Evolutionary conservation across 2,888 invertebrate species (phyloP), one percentile per base, ranked within the genome.

Genomic region (Anticlea derivata): DNA sequence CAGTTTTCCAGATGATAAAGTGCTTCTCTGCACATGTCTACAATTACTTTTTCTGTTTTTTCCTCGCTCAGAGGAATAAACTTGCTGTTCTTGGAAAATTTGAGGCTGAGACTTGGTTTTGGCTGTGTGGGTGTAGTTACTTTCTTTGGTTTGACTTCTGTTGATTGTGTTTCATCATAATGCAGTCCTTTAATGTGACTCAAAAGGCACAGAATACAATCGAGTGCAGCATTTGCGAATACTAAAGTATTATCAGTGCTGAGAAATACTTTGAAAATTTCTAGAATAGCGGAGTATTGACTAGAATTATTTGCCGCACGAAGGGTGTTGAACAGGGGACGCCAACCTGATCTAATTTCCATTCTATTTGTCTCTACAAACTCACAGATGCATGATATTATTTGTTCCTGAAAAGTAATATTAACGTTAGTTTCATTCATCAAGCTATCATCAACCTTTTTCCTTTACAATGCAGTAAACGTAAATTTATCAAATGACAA

Each of bases 311-410:
- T 93, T 0, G 98, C 97, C 33, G 97, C 97, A 11, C 98, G 93
- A 31, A 99, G 84, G 0, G 98, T 98, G 7, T 98, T 98, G 75
- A 99, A 99, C 1, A 99, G 86, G 0, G 99, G 97, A 44, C 98
- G 92, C 99, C 99, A 99, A 0, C 99, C 99, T 0, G 98, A 98
- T 61, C 96, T 94, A 30, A 99, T 97, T 88, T 98, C 98, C 53
- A 96, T 95, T 65, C 97, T 93, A 78, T 97, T 98, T 0, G 97
- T 97, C 82, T 98, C 98, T 0, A 99, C 98, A 68, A 99, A 97
- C 83, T 98, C 98, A 79, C 98, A 98, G 37, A 99, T 94, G 65
- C 97, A 98, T 45, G 97, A 96, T 33, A 99, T 97, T 66, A 99
- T 97, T 88, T 95, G 95, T 78, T 95, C 95, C 95, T 97, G 86